Evolutionary conservation across 1,140 invertebrate species (phyloP), one percentile per base, ranked within the genome.

Genomic region (Trachymyrmex cornetzi): DNA sequence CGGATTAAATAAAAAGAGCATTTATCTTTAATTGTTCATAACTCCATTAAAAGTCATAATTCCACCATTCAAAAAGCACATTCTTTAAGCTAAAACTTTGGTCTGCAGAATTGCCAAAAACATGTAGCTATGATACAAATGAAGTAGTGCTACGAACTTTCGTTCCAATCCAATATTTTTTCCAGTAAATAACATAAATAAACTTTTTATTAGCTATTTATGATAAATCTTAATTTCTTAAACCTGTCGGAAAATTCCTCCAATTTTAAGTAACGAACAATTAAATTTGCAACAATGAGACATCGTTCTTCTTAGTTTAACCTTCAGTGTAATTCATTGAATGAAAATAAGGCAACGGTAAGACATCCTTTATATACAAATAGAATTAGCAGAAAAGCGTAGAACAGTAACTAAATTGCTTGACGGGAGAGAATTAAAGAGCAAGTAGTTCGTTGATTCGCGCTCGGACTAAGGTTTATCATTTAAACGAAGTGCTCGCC

Each of bases 401-500:
- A 30, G 19, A 61, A 75, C 69, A 48, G 69, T 74, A 84, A 84
- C 24, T 75, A 34, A 84, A 84, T 84, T 75, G 44, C 80, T 84
- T 57, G 69, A 30, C 38, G 57, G 55, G 38, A 9, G 57, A 63
- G 38, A 84, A 84, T 84, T 75, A 75, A 75, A 84, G 80, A 63
- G 53, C 64, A 38, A 75, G 69, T 57, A 82, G 69, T 74, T 48
- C 67, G 67, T 82, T 82, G 55, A 82, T 74, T 84, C 69, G 38
- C 53, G 44, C 71, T 24, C 27, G 38, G 38, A 34, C 50, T 55
- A 61, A 30, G 38, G 24, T 75, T 84, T 50, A 75, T 75, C 55
- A 63, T 84, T 84, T 75, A 82, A 74, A 72, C 79, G 61, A 59
- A 82, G 79, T 38, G 69, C 67, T 74, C 55, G 55, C 24, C 48